phyloP scores from a whole-genome alignment of 2,888 invertebrate genomes.

The Tuta absoluta region DNA sequence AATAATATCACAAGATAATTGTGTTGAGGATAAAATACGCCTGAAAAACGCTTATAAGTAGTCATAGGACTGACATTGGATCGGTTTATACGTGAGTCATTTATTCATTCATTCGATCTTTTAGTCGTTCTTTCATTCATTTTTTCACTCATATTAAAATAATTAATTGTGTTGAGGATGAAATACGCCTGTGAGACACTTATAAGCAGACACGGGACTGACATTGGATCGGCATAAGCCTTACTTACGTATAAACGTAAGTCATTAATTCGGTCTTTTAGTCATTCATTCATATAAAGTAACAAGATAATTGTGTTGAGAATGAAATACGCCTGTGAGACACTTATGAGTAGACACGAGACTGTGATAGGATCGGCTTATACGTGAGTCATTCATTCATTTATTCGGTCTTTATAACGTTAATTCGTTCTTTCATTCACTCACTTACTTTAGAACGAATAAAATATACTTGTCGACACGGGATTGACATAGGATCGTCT shows the following conservation, averaged over 20 bases:
- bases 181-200: slow-evolving; percentile 82
- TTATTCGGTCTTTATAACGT: accelerated
- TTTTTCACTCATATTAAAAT: too few relatives aligned
- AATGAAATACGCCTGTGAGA: slow-evolving; percentile 83
- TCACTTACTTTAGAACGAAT: slow-evolving; percentile 67
- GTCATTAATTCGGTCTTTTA: slow-evolving; percentile 30
- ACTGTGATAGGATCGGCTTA: slow-evolving; percentile 76
- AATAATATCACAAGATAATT: too few relatives aligned
- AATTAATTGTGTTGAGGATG: slow-evolving; percentile 76
- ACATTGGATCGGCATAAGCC: slow-evolving; percentile 81
- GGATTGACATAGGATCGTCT: slow-evolving; percentile 81
- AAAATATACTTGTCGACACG: slow-evolving; percentile 83
- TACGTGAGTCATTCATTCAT: too few relatives aligned
- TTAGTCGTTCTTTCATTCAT: slow-evolving; percentile 43
- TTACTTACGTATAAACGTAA: slow-evolving; percentile 83
- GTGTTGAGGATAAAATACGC: slow-evolving; percentile 82
- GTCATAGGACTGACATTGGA: slow-evolving; percentile 83
- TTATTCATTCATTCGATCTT: accelerated
- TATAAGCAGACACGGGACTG: slow-evolving; percentile 83
- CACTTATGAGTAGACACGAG: slow-evolving; percentile 85
- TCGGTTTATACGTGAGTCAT: too few relatives aligned
- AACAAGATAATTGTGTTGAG: too few relatives aligned
- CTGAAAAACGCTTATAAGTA: slow-evolving; percentile 83
- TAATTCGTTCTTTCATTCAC: slow-evolving; percentile 43
- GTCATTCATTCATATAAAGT: not conserved